A percentile compares a stretch with the other conserved stretches of the same genome.
Conservation (phyloP, 2,113 vertebrate species). For the Hirundichthys speculiger region DNA sequence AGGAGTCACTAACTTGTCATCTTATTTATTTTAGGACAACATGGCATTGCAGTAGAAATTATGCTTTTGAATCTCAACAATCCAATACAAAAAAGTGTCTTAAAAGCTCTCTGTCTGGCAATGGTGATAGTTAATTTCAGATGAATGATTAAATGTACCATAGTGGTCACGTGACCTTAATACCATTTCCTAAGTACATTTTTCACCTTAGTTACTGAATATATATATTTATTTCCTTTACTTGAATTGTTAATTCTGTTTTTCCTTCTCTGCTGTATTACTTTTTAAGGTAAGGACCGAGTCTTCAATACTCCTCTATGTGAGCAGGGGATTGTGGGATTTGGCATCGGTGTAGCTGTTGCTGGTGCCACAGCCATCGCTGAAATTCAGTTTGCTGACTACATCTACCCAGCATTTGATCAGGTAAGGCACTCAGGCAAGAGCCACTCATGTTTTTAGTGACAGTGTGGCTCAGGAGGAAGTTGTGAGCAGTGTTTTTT, state of each 20-base stretch:
- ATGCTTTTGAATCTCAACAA: constrained; percentile 25
- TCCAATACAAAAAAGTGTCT: constrained; percentile 6
- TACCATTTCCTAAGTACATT: too few species aligned
- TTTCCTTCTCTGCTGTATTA: background rate
- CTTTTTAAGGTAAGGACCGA: constrained; percentile 89
- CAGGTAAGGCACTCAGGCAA: constrained; percentile 80
- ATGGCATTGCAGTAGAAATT: constrained; percentile 17
- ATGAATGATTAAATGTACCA: background rate
- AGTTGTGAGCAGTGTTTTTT: background rate
- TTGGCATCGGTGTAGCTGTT: constrained; percentile 93
- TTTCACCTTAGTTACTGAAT: too few species aligned
- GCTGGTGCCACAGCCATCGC: constrained; percentile 95
- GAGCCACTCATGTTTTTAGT: background rate
- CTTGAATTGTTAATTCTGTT: background rate
- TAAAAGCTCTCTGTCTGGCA: too few species aligned
- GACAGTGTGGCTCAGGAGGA: background rate
- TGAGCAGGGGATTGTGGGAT: constrained; percentile 98
- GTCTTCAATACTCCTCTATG: constrained; percentile 98
- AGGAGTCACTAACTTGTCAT: constrained; percentile 35
- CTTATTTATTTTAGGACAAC: constrained; percentile 47
- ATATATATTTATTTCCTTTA: background rate
- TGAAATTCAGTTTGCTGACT: constrained; percentile 99
- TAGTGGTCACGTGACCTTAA: too few species aligned
- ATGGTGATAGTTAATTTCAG: background rate
- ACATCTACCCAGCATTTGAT: constrained; percentile 98